Evolutionary conservation across 92 coral and sea anemone genomes (phyloP).

Genomic region (Actinernus sp.): DNA sequence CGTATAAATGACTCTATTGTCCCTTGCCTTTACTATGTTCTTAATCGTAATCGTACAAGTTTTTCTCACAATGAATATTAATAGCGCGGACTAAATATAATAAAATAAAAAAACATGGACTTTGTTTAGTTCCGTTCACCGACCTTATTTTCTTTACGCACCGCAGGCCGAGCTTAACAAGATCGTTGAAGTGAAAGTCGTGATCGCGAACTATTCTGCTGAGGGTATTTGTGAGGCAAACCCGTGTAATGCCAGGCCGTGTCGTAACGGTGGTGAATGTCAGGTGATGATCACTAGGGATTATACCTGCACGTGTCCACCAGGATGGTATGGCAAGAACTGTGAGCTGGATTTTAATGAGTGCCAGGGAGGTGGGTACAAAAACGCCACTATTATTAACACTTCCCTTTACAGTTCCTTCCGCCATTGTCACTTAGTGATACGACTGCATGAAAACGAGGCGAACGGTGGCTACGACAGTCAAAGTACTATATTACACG

Average conservation of each 20-base stretch:
- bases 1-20: no score
- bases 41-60: no score
- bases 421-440: no score
- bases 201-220: slow-evolving; percentile 51
- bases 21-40: no score
- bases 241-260: slow-evolving; percentile 83
- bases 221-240: slow-evolving; percentile 74
- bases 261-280: slow-evolving; percentile 78
- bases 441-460: no score
- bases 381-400: no score
- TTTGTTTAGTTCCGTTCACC: not conserved
- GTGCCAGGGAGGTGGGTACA: slow-evolving; percentile 71
- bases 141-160: no score
- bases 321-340: slow-evolving; percentile 90
- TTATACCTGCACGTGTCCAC: slow-evolving; percentile 73
- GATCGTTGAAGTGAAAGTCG: slow-evolving; percentile 48
- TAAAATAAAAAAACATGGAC: not conserved
- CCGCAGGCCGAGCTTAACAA: slow-evolving; percentile 60
- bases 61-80: no score
- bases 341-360: slow-evolving; percentile 85
- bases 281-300: slow-evolving; percentile 31
- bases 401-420: no score
- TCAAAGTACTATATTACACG: no score
- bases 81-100: no score
- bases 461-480: no score